Evolutionary conservation across 2,113 vertebrate species (phyloP).

Genomic region (Crotalus horridus): DNA sequence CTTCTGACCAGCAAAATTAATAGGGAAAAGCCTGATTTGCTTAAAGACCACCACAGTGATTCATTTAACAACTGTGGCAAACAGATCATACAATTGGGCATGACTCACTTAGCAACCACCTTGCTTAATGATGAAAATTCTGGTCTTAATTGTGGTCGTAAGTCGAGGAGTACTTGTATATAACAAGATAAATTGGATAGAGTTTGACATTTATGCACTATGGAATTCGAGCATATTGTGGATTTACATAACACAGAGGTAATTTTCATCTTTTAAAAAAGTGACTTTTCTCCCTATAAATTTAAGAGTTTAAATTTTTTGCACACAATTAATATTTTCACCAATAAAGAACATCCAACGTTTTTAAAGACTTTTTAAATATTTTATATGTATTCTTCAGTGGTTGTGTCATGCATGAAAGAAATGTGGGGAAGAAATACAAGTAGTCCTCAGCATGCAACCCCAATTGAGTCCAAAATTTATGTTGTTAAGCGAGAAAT

Average conservation of each 20-base stretch:
- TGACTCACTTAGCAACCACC: not conserved
- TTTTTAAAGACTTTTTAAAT: not conserved
- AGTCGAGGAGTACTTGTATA: not conserved
- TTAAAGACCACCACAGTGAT: not conserved
- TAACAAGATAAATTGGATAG: not conserved
- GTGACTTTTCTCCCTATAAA: not conserved
- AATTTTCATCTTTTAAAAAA: not conserved
- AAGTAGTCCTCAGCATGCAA: no score
- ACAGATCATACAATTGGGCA: not conserved
- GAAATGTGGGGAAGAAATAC: not conserved
- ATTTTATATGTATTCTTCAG: not conserved
- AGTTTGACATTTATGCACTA: not conserved
- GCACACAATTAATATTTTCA: not conserved
- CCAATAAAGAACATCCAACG: not conserved
- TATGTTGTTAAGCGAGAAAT: no score
- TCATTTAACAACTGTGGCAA: not conserved
- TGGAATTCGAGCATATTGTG: constrained; percentile 4
- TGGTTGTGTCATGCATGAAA: not conserved
- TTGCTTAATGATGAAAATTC: not conserved
- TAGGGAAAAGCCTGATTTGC: not conserved
- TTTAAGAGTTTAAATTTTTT: not conserved
- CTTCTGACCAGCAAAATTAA: not conserved
- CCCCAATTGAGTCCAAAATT: no score
- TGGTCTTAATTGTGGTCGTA: not conserved
- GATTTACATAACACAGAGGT: not conserved